Evolutionary conservation across 2,888 invertebrate genomes (phyloP).

Genomic region (Tethea ocularis): DNA sequence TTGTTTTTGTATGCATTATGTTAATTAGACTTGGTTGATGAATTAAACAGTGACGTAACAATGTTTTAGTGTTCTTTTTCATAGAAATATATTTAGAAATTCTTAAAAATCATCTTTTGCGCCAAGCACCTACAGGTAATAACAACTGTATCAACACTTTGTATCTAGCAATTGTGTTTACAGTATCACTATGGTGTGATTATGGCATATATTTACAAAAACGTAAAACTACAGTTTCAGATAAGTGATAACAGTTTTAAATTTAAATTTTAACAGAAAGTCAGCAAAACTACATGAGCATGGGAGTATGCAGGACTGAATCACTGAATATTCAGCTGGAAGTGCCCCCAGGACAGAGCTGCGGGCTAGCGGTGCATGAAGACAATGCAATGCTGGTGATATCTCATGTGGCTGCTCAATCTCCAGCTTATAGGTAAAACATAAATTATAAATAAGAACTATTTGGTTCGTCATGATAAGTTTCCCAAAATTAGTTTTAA

Average conservation of each 20-base stretch:
- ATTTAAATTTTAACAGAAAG: constrained; percentile 43
- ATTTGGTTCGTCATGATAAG: too few species aligned
- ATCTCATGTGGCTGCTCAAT: constrained; percentile 72
- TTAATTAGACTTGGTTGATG: constrained; percentile 16
- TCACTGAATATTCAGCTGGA: constrained; percentile 74
- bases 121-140: too few species aligned
- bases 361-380: constrained; percentile 72
- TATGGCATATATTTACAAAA: too few species aligned
- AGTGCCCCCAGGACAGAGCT: constrained; percentile 74
- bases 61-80: too few species aligned
- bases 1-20: constrained; percentile 22
- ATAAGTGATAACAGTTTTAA: constrained; percentile 5
- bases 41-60: background rate
- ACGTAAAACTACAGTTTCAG: too few species aligned
- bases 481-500: too few species aligned
- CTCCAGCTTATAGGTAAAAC: constrained; percentile 72
- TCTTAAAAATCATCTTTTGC: too few species aligned
- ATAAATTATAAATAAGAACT: too few species aligned
- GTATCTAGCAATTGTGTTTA: too few species aligned
- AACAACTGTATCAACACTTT: too few species aligned
- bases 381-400: constrained; percentile 67
- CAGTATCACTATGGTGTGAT: too few species aligned
- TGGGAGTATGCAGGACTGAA: constrained; percentile 76
- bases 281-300: constrained; percentile 74
- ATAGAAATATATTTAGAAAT: too few species aligned